Percentiles rank a stretch among this genome's conserved stretches.
These are phyloP conservation scores for Limenitis camilla DNA, from an alignment of 2,888 invertebrate genomes.

Conservation along the genomic window DNA sequence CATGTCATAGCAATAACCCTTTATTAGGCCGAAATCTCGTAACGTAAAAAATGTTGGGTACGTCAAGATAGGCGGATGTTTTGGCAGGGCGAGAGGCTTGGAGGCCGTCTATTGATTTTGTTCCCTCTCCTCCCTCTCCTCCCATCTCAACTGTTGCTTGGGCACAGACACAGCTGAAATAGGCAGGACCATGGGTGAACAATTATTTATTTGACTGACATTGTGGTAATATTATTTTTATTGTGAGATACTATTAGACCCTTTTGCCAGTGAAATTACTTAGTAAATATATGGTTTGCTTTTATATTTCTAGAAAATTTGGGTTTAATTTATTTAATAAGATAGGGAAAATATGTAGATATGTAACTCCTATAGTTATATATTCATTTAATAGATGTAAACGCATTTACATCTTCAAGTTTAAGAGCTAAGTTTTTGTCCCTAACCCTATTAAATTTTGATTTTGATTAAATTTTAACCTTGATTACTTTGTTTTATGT, in stretches of 20 bases:
- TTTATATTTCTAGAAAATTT: no score
- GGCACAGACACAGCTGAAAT: slow-evolving; percentile 28
- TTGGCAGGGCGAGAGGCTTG: slow-evolving; percentile 35
- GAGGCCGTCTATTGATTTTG: slow-evolving; percentile 52
- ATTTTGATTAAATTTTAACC: no score
- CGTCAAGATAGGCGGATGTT: slow-evolving; percentile 39
- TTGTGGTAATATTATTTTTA: background rate
- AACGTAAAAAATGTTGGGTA: slow-evolving; percentile 41
- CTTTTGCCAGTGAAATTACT: no score
- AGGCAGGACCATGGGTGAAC: slow-evolving; percentile 8
- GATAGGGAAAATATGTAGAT: no score
- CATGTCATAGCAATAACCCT: slow-evolving; percentile 13
- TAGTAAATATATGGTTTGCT: no score
- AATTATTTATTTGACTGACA: background rate
- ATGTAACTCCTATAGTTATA: no score
- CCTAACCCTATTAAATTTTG: no score
- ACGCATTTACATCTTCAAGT: no score
- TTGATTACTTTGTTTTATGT: no score
- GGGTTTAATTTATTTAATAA: no score
- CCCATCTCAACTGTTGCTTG: slow-evolving; percentile 71
- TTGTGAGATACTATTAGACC: background rate
- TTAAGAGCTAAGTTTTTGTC: no score
- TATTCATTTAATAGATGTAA: no score
- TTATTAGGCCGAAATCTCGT: slow-evolving; percentile 25
- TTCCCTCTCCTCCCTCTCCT: slow-evolving; percentile 50